A percentile compares a stretch with the other conserved stretches of the same genome.
Conservation (phyloP, 2,888 invertebrate genomes). For the Pegoplata infirma region DNA sequence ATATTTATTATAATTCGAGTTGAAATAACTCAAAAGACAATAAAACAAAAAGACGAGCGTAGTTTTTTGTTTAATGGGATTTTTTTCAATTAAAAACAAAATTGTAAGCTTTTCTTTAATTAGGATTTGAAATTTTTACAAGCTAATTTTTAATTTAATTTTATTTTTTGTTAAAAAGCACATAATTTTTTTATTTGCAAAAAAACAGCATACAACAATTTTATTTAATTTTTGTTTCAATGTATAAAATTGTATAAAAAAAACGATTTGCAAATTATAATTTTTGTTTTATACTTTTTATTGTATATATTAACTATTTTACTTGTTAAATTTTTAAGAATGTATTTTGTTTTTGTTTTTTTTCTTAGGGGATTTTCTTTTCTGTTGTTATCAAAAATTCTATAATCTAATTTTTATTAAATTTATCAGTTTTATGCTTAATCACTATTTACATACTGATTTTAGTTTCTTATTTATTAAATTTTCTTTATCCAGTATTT, state of each 20-base stretch:
- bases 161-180: conserved; percentile 50
- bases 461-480: conserved; percentile 3
- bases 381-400: conserved; percentile 21
- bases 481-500: not conserved
- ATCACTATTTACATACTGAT: conserved; percentile 54
- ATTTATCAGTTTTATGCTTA: conserved; percentile 61
- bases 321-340: conserved; percentile 58
- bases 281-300: conserved; percentile 1
- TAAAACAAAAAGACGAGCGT: conserved; percentile 8
- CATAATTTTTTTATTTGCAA: conserved; percentile 17
- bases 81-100: not conserved
- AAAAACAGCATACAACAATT: not conserved
- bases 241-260: conserved; percentile 53
- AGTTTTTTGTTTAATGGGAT: conserved; percentile 1
- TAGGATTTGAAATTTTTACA: conserved; percentile 6
- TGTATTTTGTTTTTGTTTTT: conserved; percentile 64
- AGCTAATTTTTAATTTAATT: conserved; percentile 14
- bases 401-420: conserved; percentile 44
- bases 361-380: too few relatives aligned
- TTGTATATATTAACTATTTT: conserved; percentile 38
- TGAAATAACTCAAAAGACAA: not conserved
- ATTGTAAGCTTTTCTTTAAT: not conserved
- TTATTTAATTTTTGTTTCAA: too few relatives aligned
- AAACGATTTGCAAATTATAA: conserved; percentile 40
- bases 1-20: not conserved